These are phyloP conservation scores for Propithecus deckenii DNA, from an alignment of 2,797 vertebrate species.

Conservation along the genomic window DNA sequence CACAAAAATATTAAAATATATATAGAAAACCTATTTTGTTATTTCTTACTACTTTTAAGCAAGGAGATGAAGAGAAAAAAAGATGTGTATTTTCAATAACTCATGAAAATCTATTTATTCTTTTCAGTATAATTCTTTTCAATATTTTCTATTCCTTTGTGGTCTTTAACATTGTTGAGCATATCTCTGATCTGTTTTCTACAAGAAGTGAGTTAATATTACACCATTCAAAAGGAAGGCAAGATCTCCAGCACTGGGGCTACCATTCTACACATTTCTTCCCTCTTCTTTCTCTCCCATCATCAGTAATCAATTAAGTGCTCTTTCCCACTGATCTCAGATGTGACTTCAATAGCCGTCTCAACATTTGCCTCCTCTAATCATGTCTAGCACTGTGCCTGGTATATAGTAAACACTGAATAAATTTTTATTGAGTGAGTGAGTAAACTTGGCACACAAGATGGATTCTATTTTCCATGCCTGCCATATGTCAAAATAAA, in stretches of 20 bases:
- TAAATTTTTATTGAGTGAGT: not conserved
- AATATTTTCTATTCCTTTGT: not conserved
- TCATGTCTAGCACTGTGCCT: not conserved
- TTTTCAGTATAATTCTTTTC: not conserved
- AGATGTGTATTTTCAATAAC: not conserved
- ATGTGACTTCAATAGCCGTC: not conserved
- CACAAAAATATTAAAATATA: not conserved
- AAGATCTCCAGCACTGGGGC: too few species aligned
- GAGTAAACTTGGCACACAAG: not conserved
- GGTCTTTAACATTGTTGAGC: not conserved
- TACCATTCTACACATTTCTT: not conserved
- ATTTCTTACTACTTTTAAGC: not conserved
- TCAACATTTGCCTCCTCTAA: not conserved
- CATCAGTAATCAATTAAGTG: not conserved
- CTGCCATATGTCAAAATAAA: not conserved
- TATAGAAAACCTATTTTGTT: not conserved
- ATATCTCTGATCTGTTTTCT: not conserved
- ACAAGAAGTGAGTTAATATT: not conserved
- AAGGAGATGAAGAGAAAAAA: not conserved
- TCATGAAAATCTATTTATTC: not conserved
- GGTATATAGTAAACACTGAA: not conserved
- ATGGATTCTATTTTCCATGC: not conserved
- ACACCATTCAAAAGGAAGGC: not conserved
- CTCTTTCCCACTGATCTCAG: not conserved
- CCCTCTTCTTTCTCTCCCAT: not conserved